A percentile compares a stretch with the other conserved stretches of the same genome.
phyloP scores from a whole-genome alignment of 64 coral and sea anemone species.

The Dendrophyllia cribrosa region DNA sequence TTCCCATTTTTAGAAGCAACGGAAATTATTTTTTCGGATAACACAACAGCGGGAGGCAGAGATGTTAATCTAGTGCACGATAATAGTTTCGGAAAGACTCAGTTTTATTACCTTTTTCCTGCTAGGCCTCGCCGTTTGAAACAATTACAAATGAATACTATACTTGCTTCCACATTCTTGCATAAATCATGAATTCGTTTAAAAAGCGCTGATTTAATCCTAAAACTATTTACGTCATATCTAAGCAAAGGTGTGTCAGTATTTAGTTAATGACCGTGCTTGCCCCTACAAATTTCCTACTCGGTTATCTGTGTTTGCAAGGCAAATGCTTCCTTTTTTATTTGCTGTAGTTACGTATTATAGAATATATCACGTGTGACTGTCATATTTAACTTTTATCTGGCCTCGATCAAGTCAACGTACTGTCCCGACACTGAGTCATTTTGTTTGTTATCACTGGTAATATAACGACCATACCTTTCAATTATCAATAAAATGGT shows the following conservation, averaged over 20 bases:
- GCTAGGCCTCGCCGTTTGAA: neutral
- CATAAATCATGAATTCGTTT: neutral
- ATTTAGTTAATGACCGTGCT: neutral
- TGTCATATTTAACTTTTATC: neutral
- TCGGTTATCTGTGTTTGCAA: neutral
- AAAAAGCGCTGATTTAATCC: neutral
- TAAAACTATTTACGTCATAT: constrained; percentile 2
- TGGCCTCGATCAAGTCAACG: no score
- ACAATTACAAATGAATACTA: neutral
- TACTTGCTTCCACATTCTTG: neutral
- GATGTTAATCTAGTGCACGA: neutral
- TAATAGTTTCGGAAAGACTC: neutral
- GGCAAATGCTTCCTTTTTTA: neutral
- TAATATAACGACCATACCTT: no score
- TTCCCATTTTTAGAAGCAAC: neutral
- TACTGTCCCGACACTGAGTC: no score
- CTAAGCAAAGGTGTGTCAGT: neutral
- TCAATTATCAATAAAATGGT: neutral
- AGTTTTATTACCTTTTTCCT: neutral
- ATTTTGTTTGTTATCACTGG: no score
- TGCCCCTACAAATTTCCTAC: constrained; percentile 9
- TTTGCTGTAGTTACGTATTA: constrained; percentile 1
- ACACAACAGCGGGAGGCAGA: neutral
- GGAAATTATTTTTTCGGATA: neutral
- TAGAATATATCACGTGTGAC: neutral